A percentile compares a stretch with the other conserved stretches of the same genome.
Evolutionary conservation across 2,113 vertebrate species (phyloP).

Genomic region (Panthera tigris): DNA sequence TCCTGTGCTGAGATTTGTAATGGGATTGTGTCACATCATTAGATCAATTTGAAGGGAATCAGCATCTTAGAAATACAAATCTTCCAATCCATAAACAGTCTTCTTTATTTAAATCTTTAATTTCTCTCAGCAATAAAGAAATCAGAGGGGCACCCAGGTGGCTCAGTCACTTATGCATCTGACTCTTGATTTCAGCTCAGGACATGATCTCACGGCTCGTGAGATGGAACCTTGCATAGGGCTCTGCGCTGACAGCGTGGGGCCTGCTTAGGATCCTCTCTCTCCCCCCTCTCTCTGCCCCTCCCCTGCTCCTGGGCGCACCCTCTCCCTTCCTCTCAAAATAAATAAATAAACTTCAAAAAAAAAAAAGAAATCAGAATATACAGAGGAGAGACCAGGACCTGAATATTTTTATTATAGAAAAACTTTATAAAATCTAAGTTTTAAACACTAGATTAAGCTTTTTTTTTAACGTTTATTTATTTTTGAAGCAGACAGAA

Average conservation of each 20-base stretch:
- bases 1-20: background rate
- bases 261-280: too few relatives aligned
- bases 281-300: too few relatives aligned
- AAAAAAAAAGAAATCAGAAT: background rate
- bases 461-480: too few relatives aligned
- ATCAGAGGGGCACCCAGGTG: background rate
- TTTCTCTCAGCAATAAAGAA: background rate
- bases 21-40: background rate
- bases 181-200: too few relatives aligned
- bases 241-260: too few relatives aligned
- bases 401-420: background rate
- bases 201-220: too few relatives aligned
- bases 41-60: background rate
- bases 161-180: too few relatives aligned
- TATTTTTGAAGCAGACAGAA: too few relatives aligned
- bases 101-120: background rate
- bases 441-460: background rate
- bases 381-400: background rate
- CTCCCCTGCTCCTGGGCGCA: too few relatives aligned
- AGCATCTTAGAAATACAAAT: background rate
- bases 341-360: too few relatives aligned
- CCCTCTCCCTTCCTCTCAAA: too few relatives aligned
- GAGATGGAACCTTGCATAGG: too few relatives aligned
- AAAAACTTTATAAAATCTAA: background rate
- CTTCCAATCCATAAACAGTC: background rate